Percentiles rank a stretch among this genome's conserved stretches.
These are phyloP conservation scores for Tetramorium alpestre DNA, from an alignment of 1,140 invertebrate genomes.

Conservation along the genomic window DNA sequence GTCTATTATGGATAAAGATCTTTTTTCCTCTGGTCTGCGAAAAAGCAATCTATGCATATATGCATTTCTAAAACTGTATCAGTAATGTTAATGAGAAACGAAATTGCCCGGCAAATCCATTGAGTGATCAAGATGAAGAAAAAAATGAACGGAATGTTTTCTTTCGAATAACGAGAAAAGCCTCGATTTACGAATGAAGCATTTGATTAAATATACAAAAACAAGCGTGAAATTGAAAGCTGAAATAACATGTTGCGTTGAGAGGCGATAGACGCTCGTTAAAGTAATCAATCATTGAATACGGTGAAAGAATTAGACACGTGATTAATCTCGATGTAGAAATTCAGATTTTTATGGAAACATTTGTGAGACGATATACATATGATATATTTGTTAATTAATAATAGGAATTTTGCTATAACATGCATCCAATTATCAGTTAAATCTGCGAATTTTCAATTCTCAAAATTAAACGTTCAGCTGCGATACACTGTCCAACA, in stretches of 20 bases:
- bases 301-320: background rate
- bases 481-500: background rate
- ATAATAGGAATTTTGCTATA: background rate
- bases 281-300: constrained; percentile 15
- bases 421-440: background rate
- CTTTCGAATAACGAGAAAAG: constrained; percentile 3
- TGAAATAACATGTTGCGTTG: constrained; percentile 36
- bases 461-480: background rate
- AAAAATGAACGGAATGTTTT: constrained; percentile 9
- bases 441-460: background rate
- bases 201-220: constrained; percentile 16
- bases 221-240: constrained; percentile 11
- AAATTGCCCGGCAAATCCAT: background rate
- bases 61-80: constrained; percentile 11
- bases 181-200: background rate
- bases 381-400: background rate
- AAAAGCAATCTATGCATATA: background rate
- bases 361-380: background rate
- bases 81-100: constrained; percentile 21
- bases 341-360: background rate
- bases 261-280: background rate
- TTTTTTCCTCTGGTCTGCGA: background rate
- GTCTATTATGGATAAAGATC: background rate
- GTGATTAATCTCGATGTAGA: constrained; percentile 1
- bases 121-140: background rate